Evolutionary conservation across 2,888 invertebrate genomes (phyloP).

Genomic region (Spilosoma lubricipeda): DNA sequence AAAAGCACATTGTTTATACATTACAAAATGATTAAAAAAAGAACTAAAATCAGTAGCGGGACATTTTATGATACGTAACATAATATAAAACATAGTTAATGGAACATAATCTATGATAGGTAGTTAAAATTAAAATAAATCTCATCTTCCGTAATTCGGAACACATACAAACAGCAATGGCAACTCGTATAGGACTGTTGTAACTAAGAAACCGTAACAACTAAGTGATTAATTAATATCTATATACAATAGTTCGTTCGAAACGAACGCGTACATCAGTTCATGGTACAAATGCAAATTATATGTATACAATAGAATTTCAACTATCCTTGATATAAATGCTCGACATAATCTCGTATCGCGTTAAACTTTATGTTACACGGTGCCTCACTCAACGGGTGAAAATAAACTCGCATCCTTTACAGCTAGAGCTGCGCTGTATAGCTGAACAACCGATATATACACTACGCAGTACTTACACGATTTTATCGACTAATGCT

Average conservation of each 20-base stretch:
- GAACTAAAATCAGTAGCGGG: constrained; percentile 67
- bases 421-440: constrained; percentile 37
- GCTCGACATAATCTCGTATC: constrained; percentile 67
- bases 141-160: constrained; percentile 65
- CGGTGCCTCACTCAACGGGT: constrained; percentile 85
- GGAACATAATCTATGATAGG: constrained; percentile 63
- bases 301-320: constrained; percentile 67
- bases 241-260: constrained; percentile 50
- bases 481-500: background rate
- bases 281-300: constrained; percentile 66
- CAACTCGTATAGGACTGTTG: constrained; percentile 72
- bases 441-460: constrained; percentile 32
- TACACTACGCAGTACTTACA: background rate
- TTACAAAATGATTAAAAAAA: constrained; percentile 66
- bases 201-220: constrained; percentile 63
- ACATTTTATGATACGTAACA: constrained; percentile 71
- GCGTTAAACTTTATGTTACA: constrained; percentile 55
- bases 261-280: constrained; percentile 45
- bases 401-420: constrained; percentile 58
- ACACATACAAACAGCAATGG: constrained; percentile 67
- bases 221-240: constrained; percentile 52
- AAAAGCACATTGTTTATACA: constrained; percentile 85
- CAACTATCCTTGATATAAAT: constrained; percentile 69
- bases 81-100: constrained; percentile 65
- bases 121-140: constrained; percentile 71